Conservation (phyloP, 2,113 vertebrate genomes). For the Rostratula benghalensis region DNA sequence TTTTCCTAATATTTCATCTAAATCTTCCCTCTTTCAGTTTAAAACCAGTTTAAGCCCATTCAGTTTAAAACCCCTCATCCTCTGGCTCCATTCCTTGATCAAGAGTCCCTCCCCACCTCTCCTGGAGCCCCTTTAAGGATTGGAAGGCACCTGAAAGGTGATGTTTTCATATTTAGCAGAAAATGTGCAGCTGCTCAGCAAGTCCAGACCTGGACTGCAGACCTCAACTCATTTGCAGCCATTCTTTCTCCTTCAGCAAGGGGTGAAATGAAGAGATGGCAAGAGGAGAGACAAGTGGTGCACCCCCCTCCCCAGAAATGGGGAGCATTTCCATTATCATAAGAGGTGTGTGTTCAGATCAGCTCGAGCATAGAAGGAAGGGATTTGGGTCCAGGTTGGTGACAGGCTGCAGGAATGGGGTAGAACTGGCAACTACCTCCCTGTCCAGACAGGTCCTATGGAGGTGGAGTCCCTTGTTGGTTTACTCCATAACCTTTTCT, state of each 20-base stretch:
- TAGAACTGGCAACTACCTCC: background rate
- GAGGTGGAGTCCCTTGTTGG: background rate
- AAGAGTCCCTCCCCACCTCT: no score
- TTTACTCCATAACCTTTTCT: background rate
- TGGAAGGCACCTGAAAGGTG: no score
- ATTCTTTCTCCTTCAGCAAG: background rate
- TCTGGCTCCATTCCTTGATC: no score
- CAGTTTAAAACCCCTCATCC: no score
- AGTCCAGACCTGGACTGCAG: background rate
- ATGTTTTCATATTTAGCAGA: background rate
- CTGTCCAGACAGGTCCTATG: background rate
- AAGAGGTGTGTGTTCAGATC: background rate
- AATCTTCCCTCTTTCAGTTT: no score
- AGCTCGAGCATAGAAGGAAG: background rate
- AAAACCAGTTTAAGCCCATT: no score
- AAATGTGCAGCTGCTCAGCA: background rate
- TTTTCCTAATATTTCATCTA: no score
- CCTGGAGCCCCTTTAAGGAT: no score
- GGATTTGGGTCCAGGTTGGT: background rate
- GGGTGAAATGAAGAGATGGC: background rate
- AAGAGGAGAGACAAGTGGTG: background rate
- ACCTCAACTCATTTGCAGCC: background rate
- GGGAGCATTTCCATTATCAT: background rate
- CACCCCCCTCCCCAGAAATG: background rate
- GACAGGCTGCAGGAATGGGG: background rate